These are phyloP conservation scores for Eriocheir sinensis DNA, from an alignment of 1,140 invertebrate species.

Conservation along the genomic window DNA sequence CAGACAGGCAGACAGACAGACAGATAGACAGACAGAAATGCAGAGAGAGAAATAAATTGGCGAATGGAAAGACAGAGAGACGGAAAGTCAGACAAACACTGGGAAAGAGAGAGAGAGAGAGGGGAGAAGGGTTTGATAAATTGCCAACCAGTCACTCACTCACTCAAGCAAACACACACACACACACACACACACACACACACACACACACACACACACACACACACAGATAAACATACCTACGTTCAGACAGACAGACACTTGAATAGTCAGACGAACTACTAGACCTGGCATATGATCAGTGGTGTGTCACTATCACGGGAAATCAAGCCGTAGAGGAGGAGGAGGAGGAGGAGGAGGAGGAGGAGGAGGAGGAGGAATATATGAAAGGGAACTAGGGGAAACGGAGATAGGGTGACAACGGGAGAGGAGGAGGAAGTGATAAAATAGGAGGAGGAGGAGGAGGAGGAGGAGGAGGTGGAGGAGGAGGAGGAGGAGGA, in stretches of 20 bases:
- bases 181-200: conserved; percentile 21
- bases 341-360: conserved; percentile 1
- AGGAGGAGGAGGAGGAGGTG: no score
- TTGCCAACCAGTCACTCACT: neutral
- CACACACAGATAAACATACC: neutral
- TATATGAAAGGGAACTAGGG: no score
- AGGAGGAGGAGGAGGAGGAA: neutral
- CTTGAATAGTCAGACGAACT: neutral
- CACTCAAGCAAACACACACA: neutral
- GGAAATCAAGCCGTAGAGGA: neutral
- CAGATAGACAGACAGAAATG: neutral
- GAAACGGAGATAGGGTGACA: neutral
- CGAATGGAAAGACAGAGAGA: neutral
- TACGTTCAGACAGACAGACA: neutral
- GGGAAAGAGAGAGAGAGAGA: no score
- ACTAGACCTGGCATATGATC: neutral
- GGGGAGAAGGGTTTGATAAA: neutral
- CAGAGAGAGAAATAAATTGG: neutral
- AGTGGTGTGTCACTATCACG: neutral
- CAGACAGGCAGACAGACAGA: neutral
- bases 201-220: neutral
- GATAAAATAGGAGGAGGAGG: no score
- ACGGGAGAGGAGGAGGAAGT: neutral
- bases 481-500: no score
- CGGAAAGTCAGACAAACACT: neutral